These are phyloP conservation scores for Drosophila recens DNA, from an alignment of 2,888 invertebrate species.

Conservation along the genomic window DNA sequence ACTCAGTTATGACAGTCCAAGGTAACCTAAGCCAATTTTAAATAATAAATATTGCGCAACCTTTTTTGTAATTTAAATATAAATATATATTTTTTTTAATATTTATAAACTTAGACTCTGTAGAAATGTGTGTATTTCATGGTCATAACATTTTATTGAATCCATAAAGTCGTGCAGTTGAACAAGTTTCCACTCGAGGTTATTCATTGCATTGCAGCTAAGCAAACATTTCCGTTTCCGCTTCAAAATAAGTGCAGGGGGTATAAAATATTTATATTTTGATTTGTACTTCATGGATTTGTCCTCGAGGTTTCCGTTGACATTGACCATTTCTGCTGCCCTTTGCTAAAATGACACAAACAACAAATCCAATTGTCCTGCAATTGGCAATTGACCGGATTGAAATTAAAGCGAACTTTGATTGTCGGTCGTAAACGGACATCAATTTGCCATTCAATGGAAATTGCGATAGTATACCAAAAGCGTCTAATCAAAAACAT, in stretches of 20 bases:
- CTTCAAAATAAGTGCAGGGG: not conserved
- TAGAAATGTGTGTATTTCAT: not conserved
- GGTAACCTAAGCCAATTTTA: not conserved
- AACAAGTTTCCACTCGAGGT: slow-evolving; percentile 17
- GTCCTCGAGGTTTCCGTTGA: slow-evolving; percentile 27
- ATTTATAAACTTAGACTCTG: not conserved
- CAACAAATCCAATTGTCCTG: slow-evolving; percentile 5
- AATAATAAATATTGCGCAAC: not conserved
- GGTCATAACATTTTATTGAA: slow-evolving; percentile 21
- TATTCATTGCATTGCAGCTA: slow-evolving; percentile 29
- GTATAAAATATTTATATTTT: slow-evolving; percentile 22
- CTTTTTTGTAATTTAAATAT: not conserved
- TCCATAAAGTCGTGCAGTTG: slow-evolving; percentile 10
- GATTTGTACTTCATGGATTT: slow-evolving; percentile 34
- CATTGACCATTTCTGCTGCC: slow-evolving; percentile 15
- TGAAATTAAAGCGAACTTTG: slow-evolving; percentile 35
- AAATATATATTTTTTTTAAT: not conserved
- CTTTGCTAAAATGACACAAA: not conserved
- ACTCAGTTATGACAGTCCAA: slow-evolving; percentile 10
- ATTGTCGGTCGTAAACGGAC: slow-evolving; percentile 28
- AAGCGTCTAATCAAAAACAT: slow-evolving; percentile 50
- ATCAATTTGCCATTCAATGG: slow-evolving; percentile 12
- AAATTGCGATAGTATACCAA: not conserved
- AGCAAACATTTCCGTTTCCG: slow-evolving; percentile 60
- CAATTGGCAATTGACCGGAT: not conserved